A percentile compares a stretch with the other conserved stretches of the same genome.
Conservation (phyloP, 2,888 invertebrate species). For the Amiota communis region DNA sequence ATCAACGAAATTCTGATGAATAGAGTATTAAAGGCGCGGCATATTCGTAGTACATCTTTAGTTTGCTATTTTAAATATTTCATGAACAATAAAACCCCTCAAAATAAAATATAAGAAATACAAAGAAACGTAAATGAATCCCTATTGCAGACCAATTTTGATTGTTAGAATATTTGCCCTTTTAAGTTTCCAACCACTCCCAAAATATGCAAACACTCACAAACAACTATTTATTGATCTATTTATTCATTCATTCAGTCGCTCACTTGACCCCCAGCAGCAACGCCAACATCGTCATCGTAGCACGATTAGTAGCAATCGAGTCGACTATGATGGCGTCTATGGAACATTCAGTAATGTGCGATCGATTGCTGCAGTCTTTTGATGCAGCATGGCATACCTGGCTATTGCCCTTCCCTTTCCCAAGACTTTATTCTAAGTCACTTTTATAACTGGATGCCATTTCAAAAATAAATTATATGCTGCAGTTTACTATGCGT, state of each 20-base stretch:
- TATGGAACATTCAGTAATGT: too few relatives aligned
- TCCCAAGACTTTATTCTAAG: too few relatives aligned
- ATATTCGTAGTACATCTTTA: background rate
- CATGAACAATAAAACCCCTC: background rate
- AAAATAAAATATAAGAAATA: background rate
- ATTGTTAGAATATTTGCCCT: conserved; percentile 21
- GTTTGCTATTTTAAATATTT: background rate
- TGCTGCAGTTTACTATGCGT: background rate
- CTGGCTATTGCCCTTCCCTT: too few relatives aligned
- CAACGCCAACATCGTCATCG: too few relatives aligned
- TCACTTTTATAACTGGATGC: too few relatives aligned
- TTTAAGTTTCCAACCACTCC: background rate
- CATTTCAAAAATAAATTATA: too few relatives aligned
- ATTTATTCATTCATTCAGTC: too few relatives aligned
- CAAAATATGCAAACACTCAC: background rate
- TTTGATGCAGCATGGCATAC: too few relatives aligned
- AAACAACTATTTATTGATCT: background rate
- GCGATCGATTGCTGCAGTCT: too few relatives aligned
- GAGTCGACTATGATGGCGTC: too few relatives aligned
- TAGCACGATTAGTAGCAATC: too few relatives aligned
- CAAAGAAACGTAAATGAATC: background rate
- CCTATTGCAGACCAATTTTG: conserved; percentile 7
- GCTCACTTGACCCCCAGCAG: too few relatives aligned
- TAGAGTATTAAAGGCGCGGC: background rate
- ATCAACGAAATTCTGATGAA: background rate